These are phyloP conservation scores for Enteromius treurensis DNA, from an alignment of 2,797 vertebrate species.

Conservation along the genomic window DNA sequence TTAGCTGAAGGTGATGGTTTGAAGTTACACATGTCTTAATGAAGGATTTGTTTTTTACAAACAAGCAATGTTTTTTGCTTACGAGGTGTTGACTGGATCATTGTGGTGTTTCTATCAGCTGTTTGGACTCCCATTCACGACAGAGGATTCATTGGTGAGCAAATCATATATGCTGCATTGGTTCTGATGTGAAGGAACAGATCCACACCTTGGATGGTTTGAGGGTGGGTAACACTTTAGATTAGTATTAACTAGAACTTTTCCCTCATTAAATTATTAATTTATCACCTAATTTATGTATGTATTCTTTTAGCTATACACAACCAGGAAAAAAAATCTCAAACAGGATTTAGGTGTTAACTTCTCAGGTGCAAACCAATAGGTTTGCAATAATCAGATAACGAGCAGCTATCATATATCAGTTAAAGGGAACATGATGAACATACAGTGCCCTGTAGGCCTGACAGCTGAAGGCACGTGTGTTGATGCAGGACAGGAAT, in stretches of 20 bases:
- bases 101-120: not conserved
- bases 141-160: not conserved
- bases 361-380: not conserved
- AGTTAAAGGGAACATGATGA: not conserved
- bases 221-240: not conserved
- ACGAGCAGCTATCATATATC: not conserved
- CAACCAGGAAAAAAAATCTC: not conserved
- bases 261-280: no score
- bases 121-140: not conserved
- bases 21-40: not conserved
- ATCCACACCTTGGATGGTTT: not conserved
- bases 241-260: not conserved
- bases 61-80: not conserved
- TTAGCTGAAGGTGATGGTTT: not conserved
- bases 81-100: not conserved
- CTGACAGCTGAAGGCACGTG: slow-evolving; percentile 47
- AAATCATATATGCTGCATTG: not conserved
- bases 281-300: no score
- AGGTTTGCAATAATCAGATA: not conserved
- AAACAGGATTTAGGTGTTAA: not conserved
- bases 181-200: not conserved
- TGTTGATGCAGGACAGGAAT: slow-evolving; percentile 44
- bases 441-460: slow-evolving; percentile 53
- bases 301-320: not conserved
- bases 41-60: not conserved